Percentiles rank a stretch among this genome's conserved stretches.
Evolutionary conservation across 1,140 invertebrate genomes (phyloP).

Genomic region (Coelopa frigida): DNA sequence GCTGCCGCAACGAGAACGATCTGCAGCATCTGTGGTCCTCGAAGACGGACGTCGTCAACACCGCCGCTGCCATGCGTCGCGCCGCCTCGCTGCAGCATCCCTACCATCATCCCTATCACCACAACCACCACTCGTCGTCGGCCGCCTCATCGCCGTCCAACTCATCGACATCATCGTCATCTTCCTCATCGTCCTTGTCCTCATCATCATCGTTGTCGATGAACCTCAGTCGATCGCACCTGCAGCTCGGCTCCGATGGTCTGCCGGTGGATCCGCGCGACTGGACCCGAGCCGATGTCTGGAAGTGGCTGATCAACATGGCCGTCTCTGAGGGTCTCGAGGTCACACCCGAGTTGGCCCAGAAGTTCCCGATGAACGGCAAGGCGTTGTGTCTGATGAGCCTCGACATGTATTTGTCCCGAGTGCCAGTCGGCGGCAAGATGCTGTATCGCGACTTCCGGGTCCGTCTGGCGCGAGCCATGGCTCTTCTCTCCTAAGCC

Average conservation of each 20-base stretch:
- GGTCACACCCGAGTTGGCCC: conserved; percentile 46
- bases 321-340: conserved; percentile 52
- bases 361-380: conserved; percentile 68
- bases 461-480: conserved; percentile 38
- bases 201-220: conserved; percentile 24
- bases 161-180: conserved; percentile 21
- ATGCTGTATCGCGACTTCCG: conserved; percentile 52
- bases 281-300: conserved; percentile 61
- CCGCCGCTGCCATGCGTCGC: conserved; percentile 11
- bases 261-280: conserved; percentile 56
- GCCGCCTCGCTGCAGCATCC: conserved; percentile 22
- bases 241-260: conserved; percentile 36
- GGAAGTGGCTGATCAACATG: conserved; percentile 55
- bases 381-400: conserved; percentile 70
- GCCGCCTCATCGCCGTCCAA: background rate
- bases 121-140: background rate
- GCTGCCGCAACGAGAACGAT: conserved; percentile 18
- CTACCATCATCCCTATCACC: conserved; percentile 15
- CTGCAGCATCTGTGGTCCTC: conserved; percentile 20
- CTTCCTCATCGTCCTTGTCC: conserved; percentile 19
- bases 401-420: conserved; percentile 61
- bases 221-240: conserved; percentile 22
- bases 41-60: conserved; percentile 11
- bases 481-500: conserved; percentile 30
- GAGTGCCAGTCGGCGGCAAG: conserved; percentile 62